phyloP scores from a whole-genome alignment of 2,888 invertebrate genomes.

The Psylliodes chrysocephalus region DNA sequence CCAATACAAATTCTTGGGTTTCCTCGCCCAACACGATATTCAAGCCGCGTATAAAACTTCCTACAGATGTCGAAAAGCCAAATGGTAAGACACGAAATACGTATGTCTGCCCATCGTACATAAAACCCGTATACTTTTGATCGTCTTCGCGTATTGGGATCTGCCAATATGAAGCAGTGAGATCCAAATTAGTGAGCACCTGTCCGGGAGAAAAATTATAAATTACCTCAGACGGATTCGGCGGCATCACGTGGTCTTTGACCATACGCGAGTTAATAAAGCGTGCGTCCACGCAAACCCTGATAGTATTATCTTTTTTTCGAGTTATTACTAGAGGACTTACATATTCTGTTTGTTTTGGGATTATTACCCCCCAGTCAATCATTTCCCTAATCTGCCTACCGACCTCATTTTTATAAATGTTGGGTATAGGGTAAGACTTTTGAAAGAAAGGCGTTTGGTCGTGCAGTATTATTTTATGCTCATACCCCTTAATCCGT shows the following conservation, averaged over 20 bases:
- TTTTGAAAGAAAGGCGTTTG: not conserved
- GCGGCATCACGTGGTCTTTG: not conserved
- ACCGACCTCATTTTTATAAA: constrained; percentile 1
- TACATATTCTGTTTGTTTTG: too few relatives aligned
- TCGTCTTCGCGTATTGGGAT: constrained; percentile 30
- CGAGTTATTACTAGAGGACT: not conserved
- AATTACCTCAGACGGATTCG: constrained; percentile 9
- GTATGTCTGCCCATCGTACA: too few relatives aligned
- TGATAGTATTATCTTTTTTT: not conserved
- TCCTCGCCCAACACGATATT: not conserved
- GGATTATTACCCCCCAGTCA: not conserved
- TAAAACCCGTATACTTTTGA: constrained; percentile 41
- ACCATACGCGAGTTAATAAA: not conserved
- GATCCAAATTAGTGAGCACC: constrained; percentile 28
- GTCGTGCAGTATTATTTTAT: constrained; percentile 13
- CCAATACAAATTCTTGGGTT: not conserved
- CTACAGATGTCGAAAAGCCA: not conserved
- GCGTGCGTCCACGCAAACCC: not conserved
- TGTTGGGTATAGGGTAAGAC: constrained; percentile 4
- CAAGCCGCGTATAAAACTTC: not conserved
- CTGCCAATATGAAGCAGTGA: constrained; percentile 40
- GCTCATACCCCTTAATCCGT: constrained; percentile 1
- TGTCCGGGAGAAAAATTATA: constrained; percentile 19
- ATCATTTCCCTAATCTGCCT: constrained; percentile 19
- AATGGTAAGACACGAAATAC: too few relatives aligned